Evolutionary conservation across 2,888 invertebrate species (phyloP), one percentile per base, ranked within the genome.

Genomic region (Vesta saturnalis): DNA sequence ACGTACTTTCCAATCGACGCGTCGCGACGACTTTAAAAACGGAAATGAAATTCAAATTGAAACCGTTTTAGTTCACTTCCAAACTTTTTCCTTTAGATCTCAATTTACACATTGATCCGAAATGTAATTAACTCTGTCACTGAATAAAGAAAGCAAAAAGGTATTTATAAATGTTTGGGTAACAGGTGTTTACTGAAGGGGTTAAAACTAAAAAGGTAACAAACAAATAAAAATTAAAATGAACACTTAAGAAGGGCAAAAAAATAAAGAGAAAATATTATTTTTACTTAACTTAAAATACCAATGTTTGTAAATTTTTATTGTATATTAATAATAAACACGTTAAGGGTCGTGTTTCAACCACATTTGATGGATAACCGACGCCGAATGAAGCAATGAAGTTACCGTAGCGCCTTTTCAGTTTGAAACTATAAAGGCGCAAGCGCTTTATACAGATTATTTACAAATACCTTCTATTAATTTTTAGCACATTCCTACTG

Each of bases 391-490:
- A 47, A 64, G 60, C 69, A 47, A 21, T 46, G 52, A 69, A 62
- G 59, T 69, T 69, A 55, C 55, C 43, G 69, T 55, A 60, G 72
- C 72, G 71, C 62, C 60, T 68, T 71, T 72, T 71, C 67, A 64
- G 54, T 71, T 71, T 69, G 55, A 69, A 72, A 69, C 47, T 63
- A 54, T 19, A 58, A 18, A 52, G 59, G 64, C 72, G 72, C 72
- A 69, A 61, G 72, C 71, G 69, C 30, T 30, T 30, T 30, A 62
- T n/a, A n/a, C n/a, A n/a, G n/a, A n/a, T n/a, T n/a, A n/a, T n/a
- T n/a, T n/a, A n/a, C n/a, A n/a, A n/a, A n/a, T n/a, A n/a, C n/a
- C n/a, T n/a, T n/a, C n/a, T n/a, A n/a, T n/a, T n/a, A n/a, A n/a
- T n/a, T n/a, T n/a, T n/a, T n/a, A n/a, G n/a, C n/a, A n/a, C n/a